A percentile compares a stretch with the other conserved stretches of the same genome.
Conservation (phyloP, 1,140 invertebrate genomes). For the Drosophila hydei region DNA sequence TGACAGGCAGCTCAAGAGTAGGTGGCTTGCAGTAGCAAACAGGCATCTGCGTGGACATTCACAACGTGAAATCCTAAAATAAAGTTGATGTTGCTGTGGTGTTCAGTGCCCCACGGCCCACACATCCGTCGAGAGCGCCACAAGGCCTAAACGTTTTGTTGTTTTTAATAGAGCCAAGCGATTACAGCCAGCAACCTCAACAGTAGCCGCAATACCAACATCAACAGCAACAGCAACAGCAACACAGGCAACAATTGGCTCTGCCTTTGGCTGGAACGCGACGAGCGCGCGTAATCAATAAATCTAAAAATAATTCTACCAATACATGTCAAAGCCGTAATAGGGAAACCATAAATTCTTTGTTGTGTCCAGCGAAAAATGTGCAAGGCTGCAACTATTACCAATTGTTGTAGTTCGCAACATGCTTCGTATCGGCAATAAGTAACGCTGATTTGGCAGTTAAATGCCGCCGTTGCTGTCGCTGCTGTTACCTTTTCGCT, state of each 20-base stretch:
- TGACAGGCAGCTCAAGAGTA: constrained; percentile 59
- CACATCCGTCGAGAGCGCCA: constrained; percentile 70
- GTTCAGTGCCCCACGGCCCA: constrained; percentile 56
- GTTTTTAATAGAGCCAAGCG: constrained; percentile 78
- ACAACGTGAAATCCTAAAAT: constrained; percentile 18
- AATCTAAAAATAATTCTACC: constrained; percentile 84
- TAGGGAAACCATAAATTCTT: constrained; percentile 84
- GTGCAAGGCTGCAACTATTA: constrained; percentile 71
- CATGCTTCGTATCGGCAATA: constrained; percentile 78
- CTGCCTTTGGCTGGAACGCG: constrained; percentile 51
- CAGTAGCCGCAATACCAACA: constrained; percentile 26
- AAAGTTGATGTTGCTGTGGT: constrained; percentile 38
- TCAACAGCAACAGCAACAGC: constrained; percentile 14
- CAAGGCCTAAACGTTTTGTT: constrained; percentile 81
- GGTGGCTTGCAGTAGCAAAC: constrained; percentile 69
- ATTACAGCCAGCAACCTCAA: constrained; percentile 65
- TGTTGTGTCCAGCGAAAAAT: constrained; percentile 76
- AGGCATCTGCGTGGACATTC: constrained; percentile 51
- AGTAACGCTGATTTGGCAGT: constrained; percentile 82
- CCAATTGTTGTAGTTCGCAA: constrained; percentile 71
- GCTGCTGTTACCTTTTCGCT: constrained; percentile 19
- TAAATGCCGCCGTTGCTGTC: constrained; percentile 63
- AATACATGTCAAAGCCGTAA: constrained; percentile 84
- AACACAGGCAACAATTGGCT: constrained; percentile 52
- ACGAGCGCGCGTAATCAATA: constrained; percentile 83